These are phyloP conservation scores for Pangasianodon hypophthalmus DNA, from an alignment of 2,113 vertebrate species.

Conservation along the genomic window DNA sequence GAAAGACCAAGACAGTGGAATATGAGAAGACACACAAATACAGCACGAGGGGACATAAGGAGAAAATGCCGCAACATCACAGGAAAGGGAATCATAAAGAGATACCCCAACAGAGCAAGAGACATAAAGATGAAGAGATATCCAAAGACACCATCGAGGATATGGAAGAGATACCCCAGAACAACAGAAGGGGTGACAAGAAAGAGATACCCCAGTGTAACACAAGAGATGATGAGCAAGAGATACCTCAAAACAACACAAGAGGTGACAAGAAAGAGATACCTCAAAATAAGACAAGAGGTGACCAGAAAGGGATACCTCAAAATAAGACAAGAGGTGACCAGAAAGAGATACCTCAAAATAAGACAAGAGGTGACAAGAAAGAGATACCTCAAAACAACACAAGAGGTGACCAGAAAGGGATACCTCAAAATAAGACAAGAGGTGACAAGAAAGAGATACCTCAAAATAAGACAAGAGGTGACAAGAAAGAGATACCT, in stretches of 20 bases:
- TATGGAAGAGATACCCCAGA: neutral
- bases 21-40: neutral
- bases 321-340: neutral
- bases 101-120: neutral
- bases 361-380: neutral
- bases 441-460: neutral
- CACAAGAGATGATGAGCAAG: neutral
- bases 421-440: neutral
- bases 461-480: neutral
- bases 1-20: neutral
- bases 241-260: neutral
- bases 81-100: neutral
- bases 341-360: neutral
- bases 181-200: neutral
- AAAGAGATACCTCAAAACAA: neutral
- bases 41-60: neutral
- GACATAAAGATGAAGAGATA: neutral
- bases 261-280: neutral
- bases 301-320: neutral
- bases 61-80: neutral
- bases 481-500: neutral
- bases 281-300: neutral
- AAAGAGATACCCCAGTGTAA: neutral
- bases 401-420: neutral
- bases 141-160: neutral